Conservation (phyloP, 2,888 invertebrate species). For the Archaeoteleia sp. region DNA sequence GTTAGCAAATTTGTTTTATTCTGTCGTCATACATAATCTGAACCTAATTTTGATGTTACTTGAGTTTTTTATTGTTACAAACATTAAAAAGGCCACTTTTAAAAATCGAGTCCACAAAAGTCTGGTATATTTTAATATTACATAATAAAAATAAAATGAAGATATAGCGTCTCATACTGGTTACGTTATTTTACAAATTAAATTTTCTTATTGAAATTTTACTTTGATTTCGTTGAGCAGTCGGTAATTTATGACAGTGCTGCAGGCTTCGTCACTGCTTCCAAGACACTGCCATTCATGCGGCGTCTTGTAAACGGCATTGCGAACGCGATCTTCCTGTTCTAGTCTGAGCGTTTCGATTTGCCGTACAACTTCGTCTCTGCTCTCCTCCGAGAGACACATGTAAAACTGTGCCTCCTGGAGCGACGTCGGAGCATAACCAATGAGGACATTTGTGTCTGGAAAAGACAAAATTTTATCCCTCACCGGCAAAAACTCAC, state of each 20-base stretch:
- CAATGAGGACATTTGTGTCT: slow-evolving; percentile 76
- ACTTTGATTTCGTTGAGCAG: slow-evolving; percentile 82
- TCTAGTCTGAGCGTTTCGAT: slow-evolving; percentile 61
- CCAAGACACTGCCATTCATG: slow-evolving; percentile 80
- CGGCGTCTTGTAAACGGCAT: slow-evolving; percentile 78
- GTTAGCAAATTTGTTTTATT: too few relatives aligned
- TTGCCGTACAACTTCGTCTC: slow-evolving; percentile 74
- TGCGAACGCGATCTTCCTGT: slow-evolving; percentile 71
- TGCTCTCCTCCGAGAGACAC: slow-evolving; percentile 78
- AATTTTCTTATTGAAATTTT: slow-evolving; percentile 63
- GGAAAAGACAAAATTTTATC: slow-evolving; percentile 72
- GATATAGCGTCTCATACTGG: too few relatives aligned
- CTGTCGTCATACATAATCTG: too few relatives aligned
- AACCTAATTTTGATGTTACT: too few relatives aligned
- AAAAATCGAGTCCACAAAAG: too few relatives aligned
- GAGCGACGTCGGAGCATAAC: slow-evolving; percentile 81
- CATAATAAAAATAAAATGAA: too few relatives aligned
- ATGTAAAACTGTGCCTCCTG: slow-evolving; percentile 83
- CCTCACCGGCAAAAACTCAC: slow-evolving; percentile 75
- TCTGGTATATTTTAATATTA: too few relatives aligned
- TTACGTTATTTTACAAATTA: too few relatives aligned
- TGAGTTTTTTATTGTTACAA: too few relatives aligned
- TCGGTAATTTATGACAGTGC: slow-evolving; percentile 77
- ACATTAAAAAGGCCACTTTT: too few relatives aligned
- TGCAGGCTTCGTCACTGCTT: slow-evolving; percentile 80